These are phyloP conservation scores for Ciconia stormi DNA, from an alignment of 2,113 vertebrate genomes.

Conservation along the genomic window DNA sequence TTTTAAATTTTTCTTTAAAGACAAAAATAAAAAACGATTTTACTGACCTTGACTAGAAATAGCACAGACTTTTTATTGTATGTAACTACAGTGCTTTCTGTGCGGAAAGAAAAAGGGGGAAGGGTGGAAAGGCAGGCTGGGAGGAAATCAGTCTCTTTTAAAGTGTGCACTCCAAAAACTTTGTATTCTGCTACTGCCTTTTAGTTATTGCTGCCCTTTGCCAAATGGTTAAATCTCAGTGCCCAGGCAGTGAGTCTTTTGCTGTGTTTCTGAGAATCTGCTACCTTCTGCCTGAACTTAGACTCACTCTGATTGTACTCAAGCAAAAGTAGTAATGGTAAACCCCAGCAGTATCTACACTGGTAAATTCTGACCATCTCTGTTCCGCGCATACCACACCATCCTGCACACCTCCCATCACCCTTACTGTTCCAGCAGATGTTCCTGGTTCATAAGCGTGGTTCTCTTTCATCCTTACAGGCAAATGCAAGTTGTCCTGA, in stretches of 20 bases:
- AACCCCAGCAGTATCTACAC: background rate
- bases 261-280: background rate
- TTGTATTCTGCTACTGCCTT: background rate
- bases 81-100: background rate
- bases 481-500: background rate
- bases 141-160: background rate
- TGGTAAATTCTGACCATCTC: background rate
- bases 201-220: background rate
- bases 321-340: too few relatives aligned
- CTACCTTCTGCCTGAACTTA: background rate
- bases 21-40: background rate
- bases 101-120: background rate
- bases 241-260: background rate
- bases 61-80: background rate
- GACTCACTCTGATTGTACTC: background rate
- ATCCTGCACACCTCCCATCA: background rate
- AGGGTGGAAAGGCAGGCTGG: background rate
- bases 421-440: background rate
- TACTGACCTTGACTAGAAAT: background rate
- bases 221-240: background rate
- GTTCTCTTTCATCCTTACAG: background rate
- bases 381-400: fast-evolving
- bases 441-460: background rate
- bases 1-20: background rate
- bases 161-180: background rate